Base-by-base conservation (phyloP, 2,113 vertebrate genomes). In the Tretioscincus oriximinensis region DNA sequence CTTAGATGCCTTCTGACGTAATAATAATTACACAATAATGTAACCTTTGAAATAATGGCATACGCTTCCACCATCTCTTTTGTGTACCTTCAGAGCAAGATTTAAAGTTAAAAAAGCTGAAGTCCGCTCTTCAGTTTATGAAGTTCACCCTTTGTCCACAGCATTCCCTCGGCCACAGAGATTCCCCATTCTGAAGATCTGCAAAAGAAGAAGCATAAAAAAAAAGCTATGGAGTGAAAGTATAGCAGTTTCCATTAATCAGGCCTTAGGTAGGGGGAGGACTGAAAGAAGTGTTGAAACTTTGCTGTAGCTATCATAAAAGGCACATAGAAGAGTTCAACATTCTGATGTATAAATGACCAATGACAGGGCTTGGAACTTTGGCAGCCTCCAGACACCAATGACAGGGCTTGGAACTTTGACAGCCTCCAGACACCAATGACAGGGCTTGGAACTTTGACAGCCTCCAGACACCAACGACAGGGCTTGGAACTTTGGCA, bases 111-210 rank as follows among this genome's bases (percentile, higher is more conserved):
- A 89, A 96, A 96, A 78, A 96, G 93, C 9, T 95, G 94, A 80
- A 96, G 87, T 73, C 93, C 92, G 45, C 81, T 91, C 94, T 96
- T 96, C 77, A 96, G 93, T 80, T 93, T 91, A 70, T 96, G 90
- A 73, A 96, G 92, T 68, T 96, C 94, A 3, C 89, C 93, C 82
- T 95, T 94, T 74, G 86, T 96, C 96, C 96, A 96, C 3, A 94
- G 83, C 69, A 94, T 84, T 78, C 92, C 93, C 76, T 95, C 94
- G 5, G 92, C 67, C 75, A 78, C 82, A 29, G 85, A 85, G 67
- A 65, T 41, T 31, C 75, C 86, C 83, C 85, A 1, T 75, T 92
- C 92, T 64, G 90, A 78, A 76, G 90, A 77, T 80, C 90, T 95
- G 90, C 24, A 7, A 81, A 54, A 28, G 74, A 41, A 61, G 68